Evolutionary conservation across 92 coral and sea anemone genomes (phyloP).

Genomic region (Phenganax stokvisi): DNA sequence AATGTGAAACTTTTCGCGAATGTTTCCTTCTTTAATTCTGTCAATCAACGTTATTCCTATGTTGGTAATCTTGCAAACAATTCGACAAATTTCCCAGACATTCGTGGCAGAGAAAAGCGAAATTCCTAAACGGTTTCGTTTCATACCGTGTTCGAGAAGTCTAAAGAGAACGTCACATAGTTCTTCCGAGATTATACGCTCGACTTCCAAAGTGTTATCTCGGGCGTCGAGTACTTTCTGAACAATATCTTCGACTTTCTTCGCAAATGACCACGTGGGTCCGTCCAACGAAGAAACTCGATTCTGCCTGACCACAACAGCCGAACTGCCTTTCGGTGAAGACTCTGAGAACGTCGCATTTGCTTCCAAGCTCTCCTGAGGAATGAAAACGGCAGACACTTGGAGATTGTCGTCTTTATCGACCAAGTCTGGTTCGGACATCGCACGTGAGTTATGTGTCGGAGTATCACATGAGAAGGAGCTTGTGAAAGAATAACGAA

Average conservation of each 20-base stretch:
- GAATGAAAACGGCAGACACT: not conserved
- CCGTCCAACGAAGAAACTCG: not conserved
- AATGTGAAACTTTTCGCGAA: not conserved
- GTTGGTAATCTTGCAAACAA: not conserved
- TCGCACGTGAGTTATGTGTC: not conserved
- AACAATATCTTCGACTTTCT: constrained; percentile 4
- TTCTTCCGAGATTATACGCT: constrained; percentile 1
- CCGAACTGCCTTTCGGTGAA: not conserved
- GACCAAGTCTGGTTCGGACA: not conserved
- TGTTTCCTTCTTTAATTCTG: not conserved
- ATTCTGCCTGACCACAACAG: not conserved
- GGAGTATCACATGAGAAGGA: not conserved
- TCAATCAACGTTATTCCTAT: not conserved
- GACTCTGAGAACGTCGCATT: too few relatives aligned
- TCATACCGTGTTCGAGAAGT: constrained; percentile 14
- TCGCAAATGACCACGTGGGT: constrained; percentile 13
- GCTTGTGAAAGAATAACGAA: constrained; percentile 10
- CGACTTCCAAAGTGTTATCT: not conserved
- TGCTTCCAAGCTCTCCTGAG: constrained; percentile 3
- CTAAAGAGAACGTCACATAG: not conserved
- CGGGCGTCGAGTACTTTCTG: not conserved
- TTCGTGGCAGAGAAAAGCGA: constrained; percentile 11
- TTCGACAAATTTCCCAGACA: not conserved
- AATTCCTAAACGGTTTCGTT: constrained; percentile 4
- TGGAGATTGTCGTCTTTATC: not conserved